phyloP scores from a whole-genome alignment of 2,888 invertebrate species.

The Stenodema calcarata region DNA sequence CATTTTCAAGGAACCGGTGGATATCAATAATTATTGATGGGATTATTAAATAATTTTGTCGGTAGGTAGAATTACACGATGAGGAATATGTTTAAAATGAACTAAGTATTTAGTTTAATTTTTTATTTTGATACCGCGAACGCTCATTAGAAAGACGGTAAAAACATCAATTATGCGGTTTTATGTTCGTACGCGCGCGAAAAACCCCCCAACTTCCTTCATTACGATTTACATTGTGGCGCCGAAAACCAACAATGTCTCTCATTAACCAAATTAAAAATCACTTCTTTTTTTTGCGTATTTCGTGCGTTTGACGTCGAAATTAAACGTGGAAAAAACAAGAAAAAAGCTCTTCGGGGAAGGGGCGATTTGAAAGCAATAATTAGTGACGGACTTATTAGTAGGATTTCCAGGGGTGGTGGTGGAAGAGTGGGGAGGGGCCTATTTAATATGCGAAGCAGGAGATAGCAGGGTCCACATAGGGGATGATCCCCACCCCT shows the following conservation, averaged over 20 bases:
- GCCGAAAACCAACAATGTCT: slow-evolving; percentile 10
- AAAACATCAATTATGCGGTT: neutral
- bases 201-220: neutral
- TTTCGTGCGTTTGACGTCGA: neutral
- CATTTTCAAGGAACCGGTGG: too few species aligned
- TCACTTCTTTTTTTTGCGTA: neutral
- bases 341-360: neutral
- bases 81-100: too few species aligned
- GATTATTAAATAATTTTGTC: too few species aligned
- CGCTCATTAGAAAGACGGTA: neutral
- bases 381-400: slow-evolving; percentile 44
- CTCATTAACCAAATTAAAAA: slow-evolving; percentile 31
- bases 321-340: neutral
- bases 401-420: slow-evolving; percentile 25
- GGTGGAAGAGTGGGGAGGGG: neutral
- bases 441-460: slow-evolving; percentile 38
- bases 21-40: too few species aligned
- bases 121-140: neutral
- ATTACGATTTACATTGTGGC: slow-evolving; percentile 15
- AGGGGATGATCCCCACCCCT: slow-evolving; percentile 15
- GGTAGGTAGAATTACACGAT: too few species aligned
- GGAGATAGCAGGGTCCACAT: slow-evolving; percentile 10
- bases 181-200: neutral
- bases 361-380: slow-evolving; percentile 43
- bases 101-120: neutral